Conservation (phyloP, 2,888 invertebrate species). For the Chesias legatella region DNA sequence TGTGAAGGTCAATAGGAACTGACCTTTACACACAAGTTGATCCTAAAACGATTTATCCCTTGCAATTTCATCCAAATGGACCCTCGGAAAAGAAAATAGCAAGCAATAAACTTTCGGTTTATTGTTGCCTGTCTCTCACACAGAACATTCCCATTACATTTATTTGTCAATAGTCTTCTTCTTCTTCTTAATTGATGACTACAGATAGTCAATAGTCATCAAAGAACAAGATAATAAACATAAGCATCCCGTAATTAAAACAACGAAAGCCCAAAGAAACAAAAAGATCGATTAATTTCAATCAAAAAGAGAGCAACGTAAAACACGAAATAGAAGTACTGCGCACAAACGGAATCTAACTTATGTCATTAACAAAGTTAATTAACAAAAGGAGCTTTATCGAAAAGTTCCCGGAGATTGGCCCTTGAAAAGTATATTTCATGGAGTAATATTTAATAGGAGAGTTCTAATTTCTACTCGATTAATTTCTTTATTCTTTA, state of each 20-base stretch:
- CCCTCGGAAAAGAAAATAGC: too few relatives aligned
- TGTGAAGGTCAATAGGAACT: too few relatives aligned
- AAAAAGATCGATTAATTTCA: slow-evolving; percentile 35
- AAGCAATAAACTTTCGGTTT: too few relatives aligned
- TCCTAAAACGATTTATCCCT: too few relatives aligned
- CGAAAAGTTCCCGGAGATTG: slow-evolving; percentile 42
- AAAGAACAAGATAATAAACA: too few relatives aligned
- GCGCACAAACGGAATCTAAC: slow-evolving; percentile 36
- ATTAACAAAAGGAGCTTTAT: slow-evolving; percentile 45
- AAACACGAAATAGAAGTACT: slow-evolving; percentile 34
- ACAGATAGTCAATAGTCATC: too few relatives aligned
- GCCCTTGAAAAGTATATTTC: slow-evolving; percentile 28
- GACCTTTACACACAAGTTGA: too few relatives aligned
- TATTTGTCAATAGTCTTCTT: too few relatives aligned
- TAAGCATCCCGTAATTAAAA: not conserved
- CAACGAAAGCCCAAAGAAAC: slow-evolving; percentile 23
- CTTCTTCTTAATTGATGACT: too few relatives aligned
- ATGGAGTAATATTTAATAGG: slow-evolving; percentile 27
- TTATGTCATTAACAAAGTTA: slow-evolving; percentile 44
- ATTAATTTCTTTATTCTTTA: not conserved
- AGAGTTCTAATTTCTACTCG: not conserved
- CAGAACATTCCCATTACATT: too few relatives aligned
- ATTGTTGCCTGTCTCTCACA: too few relatives aligned
- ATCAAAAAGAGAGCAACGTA: slow-evolving; percentile 32
- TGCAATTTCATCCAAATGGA: too few relatives aligned